Percentiles rank a stretch among this genome's conserved stretches.
These are phyloP conservation scores for Ochropleura leucogaster DNA, from an alignment of 2,888 invertebrate species.

Conservation along the genomic window DNA sequence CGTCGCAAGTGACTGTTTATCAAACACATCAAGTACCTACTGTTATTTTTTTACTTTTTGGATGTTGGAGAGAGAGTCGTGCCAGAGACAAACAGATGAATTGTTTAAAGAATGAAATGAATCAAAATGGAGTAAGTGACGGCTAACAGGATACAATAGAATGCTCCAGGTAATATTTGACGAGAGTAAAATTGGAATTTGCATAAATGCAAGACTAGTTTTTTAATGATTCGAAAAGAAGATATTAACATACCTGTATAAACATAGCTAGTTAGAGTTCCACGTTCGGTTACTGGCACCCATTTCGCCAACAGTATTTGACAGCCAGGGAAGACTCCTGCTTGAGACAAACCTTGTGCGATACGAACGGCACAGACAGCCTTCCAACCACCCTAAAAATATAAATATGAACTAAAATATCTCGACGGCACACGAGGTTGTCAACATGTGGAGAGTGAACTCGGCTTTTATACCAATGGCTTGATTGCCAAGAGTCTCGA, in stretches of 20 bases:
- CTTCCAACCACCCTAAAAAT: slow-evolving; percentile 89
- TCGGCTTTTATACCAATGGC: too few relatives aligned
- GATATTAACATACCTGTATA: slow-evolving; percentile 82
- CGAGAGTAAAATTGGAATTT: too few relatives aligned
- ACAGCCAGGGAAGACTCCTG: slow-evolving; percentile 92
- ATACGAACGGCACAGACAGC: slow-evolving; percentile 92
- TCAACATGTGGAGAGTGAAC: too few relatives aligned
- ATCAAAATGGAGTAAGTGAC: neutral
- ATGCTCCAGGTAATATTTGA: too few relatives aligned
- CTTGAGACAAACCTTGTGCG: slow-evolving; percentile 93
- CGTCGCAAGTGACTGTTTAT: neutral
- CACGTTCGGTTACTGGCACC: slow-evolving; percentile 92
- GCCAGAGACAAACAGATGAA: neutral
- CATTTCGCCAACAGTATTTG: slow-evolving; percentile 93
- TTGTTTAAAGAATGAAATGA: neutral
- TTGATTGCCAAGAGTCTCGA: too few relatives aligned
- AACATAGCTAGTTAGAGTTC: slow-evolving; percentile 87
- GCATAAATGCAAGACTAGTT: too few relatives aligned
- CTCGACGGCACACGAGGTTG: too few relatives aligned
- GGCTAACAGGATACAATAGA: neutral
- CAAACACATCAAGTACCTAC: neutral
- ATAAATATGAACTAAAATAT: neutral
- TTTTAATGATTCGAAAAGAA: too few relatives aligned
- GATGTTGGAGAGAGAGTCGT: neutral
- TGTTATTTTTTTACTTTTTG: neutral